Evolutionary conservation across 2,888 invertebrate species (phyloP).

Genomic region (Eudemis profundana): DNA sequence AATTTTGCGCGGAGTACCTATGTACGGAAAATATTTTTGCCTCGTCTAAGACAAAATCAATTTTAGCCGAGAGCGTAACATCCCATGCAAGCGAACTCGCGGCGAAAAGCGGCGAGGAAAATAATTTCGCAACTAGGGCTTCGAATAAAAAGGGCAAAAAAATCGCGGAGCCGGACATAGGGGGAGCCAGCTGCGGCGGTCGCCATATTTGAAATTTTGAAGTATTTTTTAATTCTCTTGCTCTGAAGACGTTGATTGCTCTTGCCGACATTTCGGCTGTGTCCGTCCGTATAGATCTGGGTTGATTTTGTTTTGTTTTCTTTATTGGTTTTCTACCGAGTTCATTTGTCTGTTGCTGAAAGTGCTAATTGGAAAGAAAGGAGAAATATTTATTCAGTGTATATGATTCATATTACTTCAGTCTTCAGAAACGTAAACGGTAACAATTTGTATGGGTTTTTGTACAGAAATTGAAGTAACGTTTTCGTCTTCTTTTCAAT

Average conservation of each 20-base stretch:
- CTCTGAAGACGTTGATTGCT: slow-evolving; percentile 35
- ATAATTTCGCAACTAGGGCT: slow-evolving; percentile 28
- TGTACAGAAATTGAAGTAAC: too few species aligned
- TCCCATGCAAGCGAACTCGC: slow-evolving; percentile 10
- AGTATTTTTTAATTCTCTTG: slow-evolving; percentile 38
- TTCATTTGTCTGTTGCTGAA: too few species aligned
- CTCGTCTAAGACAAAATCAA: slow-evolving; percentile 6
- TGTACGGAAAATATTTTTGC: background rate
- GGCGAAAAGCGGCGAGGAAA: slow-evolving; percentile 24
- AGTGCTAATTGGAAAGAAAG: too few species aligned
- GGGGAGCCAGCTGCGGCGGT: slow-evolving; percentile 24
- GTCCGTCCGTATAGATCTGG: slow-evolving; percentile 2
- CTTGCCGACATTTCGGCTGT: slow-evolving; percentile 12
- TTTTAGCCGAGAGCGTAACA: slow-evolving; percentile 1
- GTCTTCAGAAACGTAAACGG: too few species aligned
- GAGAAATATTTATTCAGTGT: too few species aligned
- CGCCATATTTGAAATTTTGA: slow-evolving; percentile 32
- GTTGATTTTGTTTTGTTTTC: background rate
- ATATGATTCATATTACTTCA: too few species aligned
- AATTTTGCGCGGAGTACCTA: too few species aligned
- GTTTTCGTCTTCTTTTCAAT: too few species aligned
- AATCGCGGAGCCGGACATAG: slow-evolving; percentile 26
- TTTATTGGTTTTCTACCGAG: background rate
- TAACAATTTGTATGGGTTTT: too few species aligned
- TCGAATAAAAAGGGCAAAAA: slow-evolving; percentile 16